Evolutionary conservation across 2,113 vertebrate species (phyloP), one percentile per base, ranked within the genome.

Genomic region (Tichodroma muraria): DNA sequence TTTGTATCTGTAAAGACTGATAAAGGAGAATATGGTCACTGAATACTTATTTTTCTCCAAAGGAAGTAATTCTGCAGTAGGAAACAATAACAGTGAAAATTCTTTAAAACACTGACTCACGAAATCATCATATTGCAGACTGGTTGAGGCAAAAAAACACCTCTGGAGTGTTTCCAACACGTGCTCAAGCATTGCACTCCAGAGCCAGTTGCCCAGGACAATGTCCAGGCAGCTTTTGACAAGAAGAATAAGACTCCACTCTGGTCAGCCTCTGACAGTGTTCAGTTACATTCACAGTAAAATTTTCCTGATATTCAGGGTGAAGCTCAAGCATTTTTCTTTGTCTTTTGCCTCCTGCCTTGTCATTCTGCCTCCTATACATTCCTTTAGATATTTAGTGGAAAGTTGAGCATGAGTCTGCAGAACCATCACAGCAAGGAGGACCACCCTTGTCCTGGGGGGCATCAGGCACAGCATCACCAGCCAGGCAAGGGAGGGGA

Each of bases 381-480:
- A 35, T 4, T 73, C 15, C 44, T 68, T 89, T 44, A n/a, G 8
- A 20, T 60, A 64, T 38, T 50, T 13, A 50, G 21, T 0, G 1
- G 44, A 50, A 66, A 68, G 9, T 4, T 68, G 21, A 35, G 11
- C 0, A 1, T 3, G 10, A 21, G 17, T 0, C 44, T 44, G 17
- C 45, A 52, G 33, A 33, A 11, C 27, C 27, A 25, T 52, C 18
- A 12, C 22, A 77, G 22, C 21, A 21, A 59, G 37, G 21, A 52
- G 17, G 53, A 13, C 9, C 17, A 44, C 0, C 7, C 4, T 56
- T 42, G 21, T 42, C 35, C 44, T 42, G 25, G 9, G 12, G 9
- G 0, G 0, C 25, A 18, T 27, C 27, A 68, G 33, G 11, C 17
- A 4, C 52, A 50, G 21, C 61, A 35, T 27, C 0, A 0, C 8